Percentiles rank a stretch among this genome's conserved stretches.
phyloP scores from a whole-genome alignment of 2,113 vertebrate genomes.

The Corydoras sp. region DNA sequence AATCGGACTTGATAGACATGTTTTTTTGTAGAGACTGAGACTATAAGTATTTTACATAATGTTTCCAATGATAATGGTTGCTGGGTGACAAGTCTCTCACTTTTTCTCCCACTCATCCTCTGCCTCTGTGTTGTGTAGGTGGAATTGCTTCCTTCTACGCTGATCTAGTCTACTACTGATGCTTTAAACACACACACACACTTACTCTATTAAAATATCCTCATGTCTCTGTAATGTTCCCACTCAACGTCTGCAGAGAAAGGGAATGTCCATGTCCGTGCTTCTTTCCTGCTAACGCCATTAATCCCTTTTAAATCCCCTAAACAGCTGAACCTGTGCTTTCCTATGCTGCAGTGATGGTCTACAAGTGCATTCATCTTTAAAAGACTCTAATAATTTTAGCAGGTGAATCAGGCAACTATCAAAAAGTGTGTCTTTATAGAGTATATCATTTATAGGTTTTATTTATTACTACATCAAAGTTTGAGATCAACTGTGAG shows the following conservation, averaged over 20 bases:
- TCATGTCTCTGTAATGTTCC: neutral
- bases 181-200: constrained; percentile 30
- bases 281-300: neutral
- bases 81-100: neutral
- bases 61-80: neutral
- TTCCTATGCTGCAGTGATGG: too few relatives aligned
- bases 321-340: too few relatives aligned
- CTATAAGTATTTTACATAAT: neutral
- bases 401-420: too few relatives aligned
- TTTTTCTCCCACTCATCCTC: constrained; percentile 10
- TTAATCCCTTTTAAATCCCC: too few relatives aligned
- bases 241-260: neutral
- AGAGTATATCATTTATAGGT: too few relatives aligned
- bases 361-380: neutral
- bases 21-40: neutral
- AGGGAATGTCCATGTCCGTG: neutral
- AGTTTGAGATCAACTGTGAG: neutral
- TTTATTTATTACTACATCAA: neutral
- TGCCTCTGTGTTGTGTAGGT: constrained; percentile 37
- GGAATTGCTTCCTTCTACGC: constrained; percentile 48
- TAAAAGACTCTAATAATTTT: too few relatives aligned
- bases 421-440: too few relatives aligned
- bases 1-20: neutral
- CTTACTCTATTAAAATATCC: neutral
- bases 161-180: constrained; percentile 33